phyloP scores from a whole-genome alignment of 1,140 invertebrate genomes.

The Drosophila auraria region DNA sequence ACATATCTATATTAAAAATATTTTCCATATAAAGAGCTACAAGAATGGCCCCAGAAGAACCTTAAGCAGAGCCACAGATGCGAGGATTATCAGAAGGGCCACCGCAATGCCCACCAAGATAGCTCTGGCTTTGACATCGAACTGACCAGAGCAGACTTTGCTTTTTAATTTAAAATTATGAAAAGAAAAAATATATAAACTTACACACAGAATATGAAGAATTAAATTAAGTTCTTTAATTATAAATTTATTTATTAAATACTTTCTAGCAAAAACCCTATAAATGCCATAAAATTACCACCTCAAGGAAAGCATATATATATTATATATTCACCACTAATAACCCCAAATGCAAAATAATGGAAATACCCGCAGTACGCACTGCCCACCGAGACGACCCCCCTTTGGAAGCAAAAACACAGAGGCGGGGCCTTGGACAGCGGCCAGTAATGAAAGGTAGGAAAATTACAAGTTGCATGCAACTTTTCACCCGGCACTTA shows the following conservation, averaged over 20 bases:
- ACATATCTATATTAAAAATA: slow-evolving; percentile 58
- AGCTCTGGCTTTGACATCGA: slow-evolving; percentile 74
- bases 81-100: slow-evolving; percentile 68
- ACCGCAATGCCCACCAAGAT: slow-evolving; percentile 75
- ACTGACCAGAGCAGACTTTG: slow-evolving; percentile 21
- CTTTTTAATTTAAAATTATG: too few species aligned
- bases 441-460: slow-evolving; percentile 41
- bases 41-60: slow-evolving; percentile 18
- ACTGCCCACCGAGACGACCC: background rate
- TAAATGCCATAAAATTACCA: background rate
- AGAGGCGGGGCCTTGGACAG: slow-evolving; percentile 1
- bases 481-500: slow-evolving; percentile 81
- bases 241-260: too few species aligned
- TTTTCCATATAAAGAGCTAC: slow-evolving; percentile 43
- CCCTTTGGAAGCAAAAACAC: background rate
- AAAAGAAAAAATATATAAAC: too few species aligned
- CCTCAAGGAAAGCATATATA: background rate
- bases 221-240: too few species aligned
- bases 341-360: background rate
- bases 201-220: too few species aligned
- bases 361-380: slow-evolving; percentile 1
- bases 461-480: slow-evolving; percentile 64
- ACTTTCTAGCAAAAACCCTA: too few species aligned
- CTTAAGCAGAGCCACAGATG: slow-evolving; percentile 71
- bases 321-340: background rate